Evolutionary conservation across 2,113 vertebrate species (phyloP), one percentile per base, ranked within the genome.

Genomic region (Accipiter virgatus): DNA sequence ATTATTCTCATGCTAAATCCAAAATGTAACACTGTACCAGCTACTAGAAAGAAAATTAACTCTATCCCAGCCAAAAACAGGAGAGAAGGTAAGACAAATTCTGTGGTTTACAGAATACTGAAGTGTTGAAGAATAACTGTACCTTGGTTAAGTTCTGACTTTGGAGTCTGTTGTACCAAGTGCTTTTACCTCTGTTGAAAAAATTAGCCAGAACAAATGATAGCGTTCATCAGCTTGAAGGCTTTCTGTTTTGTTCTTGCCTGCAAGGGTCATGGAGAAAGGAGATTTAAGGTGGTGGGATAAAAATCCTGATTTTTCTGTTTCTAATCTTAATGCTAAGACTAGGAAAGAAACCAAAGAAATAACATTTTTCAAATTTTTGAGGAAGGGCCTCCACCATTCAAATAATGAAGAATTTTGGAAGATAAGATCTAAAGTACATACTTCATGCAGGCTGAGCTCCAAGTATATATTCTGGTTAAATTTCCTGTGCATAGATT

Each of bases 311-410:
- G 25, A 34, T 72, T 92, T 90, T 95, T 86, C 40, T 84, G n/a
- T 84, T 91, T 78, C 86, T 90, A 48, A 93, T 68, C 50, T 43
- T 84, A 87, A 66, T 92, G 72, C 47, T 81, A 42, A 86, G 63
- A 31, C 74, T 91, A 75, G 55, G 73, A 94, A 94, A 68, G 68
- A 95, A 93, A 88, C 67, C 61, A 88, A 65, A 74, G 72, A 91
- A 95, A 84, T 67, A 94, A 80, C 82, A 93, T 97, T 89, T 91
- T 81, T 93, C 56, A 80, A 3, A 92, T 95, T 97, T 95, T 94
- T 96, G 95, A 94, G 95, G 90, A 82, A 94, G 48, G 42, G 56
- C 89, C 83, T 94, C 67, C 38, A 48, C 86, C 59, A 62, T 66
- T 90, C 6, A 36, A 89, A 92, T 71, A 94, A 65, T 80, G 95